These are phyloP conservation scores for Mastigias papua DNA, from an alignment of 30 jellyfish, hydroid and myxozoan species.

Conservation along the genomic window DNA sequence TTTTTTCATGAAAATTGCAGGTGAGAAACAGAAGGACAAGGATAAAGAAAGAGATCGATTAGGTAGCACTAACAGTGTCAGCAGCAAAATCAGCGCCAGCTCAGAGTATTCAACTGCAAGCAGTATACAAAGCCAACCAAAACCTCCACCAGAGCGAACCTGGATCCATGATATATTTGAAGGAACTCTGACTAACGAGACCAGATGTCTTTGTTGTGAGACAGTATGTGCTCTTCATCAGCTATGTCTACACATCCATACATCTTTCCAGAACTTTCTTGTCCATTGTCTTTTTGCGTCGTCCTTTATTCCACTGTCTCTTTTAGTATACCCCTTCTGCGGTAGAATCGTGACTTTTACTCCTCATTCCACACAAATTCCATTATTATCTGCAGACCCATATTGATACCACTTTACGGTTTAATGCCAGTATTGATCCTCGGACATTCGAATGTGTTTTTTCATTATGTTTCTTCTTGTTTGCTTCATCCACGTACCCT, in stretches of 20 bases:
- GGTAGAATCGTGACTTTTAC: too few relatives aligned
- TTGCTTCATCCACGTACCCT: too few relatives aligned
- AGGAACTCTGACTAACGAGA: conserved; percentile 95
- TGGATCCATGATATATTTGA: conserved; percentile 99
- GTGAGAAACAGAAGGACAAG: conserved; percentile 85
- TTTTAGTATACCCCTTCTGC: too few relatives aligned
- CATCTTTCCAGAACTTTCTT: background rate
- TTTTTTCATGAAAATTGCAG: conserved; percentile 10
- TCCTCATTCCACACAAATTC: too few relatives aligned
- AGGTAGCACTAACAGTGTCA: conserved; percentile 94
- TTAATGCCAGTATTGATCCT: too few relatives aligned
- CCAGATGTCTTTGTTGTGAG: conserved; percentile 98
- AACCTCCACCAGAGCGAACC: conserved; percentile 95
- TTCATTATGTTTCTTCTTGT: too few relatives aligned
- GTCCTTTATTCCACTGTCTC: too few relatives aligned
- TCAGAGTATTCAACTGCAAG: conserved; percentile 92
- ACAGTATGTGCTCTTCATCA: conserved; percentile 59
- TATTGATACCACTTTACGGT: too few relatives aligned
- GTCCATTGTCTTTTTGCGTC: background rate
- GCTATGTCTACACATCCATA: too few relatives aligned
- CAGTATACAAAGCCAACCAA: conserved; percentile 45
- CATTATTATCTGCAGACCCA: too few relatives aligned
- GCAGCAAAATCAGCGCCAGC: conserved; percentile 87
- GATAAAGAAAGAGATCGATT: conserved; percentile 92
- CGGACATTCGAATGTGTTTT: too few relatives aligned